A percentile compares a stretch with the other conserved stretches of the same genome.
These are phyloP conservation scores for Diarsia brunnea DNA, from an alignment of 2,888 invertebrate genomes.

Conservation along the genomic window DNA sequence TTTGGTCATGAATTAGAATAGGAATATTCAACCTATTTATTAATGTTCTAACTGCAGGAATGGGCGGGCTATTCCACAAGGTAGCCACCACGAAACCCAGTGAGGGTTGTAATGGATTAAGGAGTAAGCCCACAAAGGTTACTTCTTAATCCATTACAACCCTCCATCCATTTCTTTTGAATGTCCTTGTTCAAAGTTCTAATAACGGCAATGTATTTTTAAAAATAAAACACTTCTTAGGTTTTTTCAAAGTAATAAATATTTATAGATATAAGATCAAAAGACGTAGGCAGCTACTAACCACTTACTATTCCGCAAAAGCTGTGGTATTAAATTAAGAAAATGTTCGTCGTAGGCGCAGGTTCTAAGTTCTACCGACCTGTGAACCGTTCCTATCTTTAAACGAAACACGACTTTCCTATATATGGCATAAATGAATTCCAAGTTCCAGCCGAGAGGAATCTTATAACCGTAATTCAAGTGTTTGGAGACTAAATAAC, in stretches of 20 bases:
- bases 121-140: no score
- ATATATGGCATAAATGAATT: slow-evolving; percentile 54
- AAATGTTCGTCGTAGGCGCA: slow-evolving; percentile 16
- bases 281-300: neutral
- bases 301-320: slow-evolving; percentile 27
- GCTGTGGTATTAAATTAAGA: slow-evolving; percentile 21
- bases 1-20: neutral
- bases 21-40: no score
- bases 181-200: slow-evolving; percentile 3
- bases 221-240: no score
- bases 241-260: no score
- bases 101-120: no score
- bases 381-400: slow-evolving; percentile 41
- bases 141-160: no score
- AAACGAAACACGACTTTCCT: slow-evolving; percentile 45
- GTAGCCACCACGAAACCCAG: no score
- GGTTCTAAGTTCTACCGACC: slow-evolving; percentile 34
- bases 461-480: slow-evolving; percentile 47
- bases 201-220: no score
- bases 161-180: no score
- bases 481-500: slow-evolving; percentile 42
- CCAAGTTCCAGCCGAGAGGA: slow-evolving; percentile 36
- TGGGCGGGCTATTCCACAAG: no score
- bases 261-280: neutral
- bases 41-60: no score